phyloP scores from a whole-genome alignment of 1,140 invertebrate genomes.

The Belonocnema kinseyi region DNA sequence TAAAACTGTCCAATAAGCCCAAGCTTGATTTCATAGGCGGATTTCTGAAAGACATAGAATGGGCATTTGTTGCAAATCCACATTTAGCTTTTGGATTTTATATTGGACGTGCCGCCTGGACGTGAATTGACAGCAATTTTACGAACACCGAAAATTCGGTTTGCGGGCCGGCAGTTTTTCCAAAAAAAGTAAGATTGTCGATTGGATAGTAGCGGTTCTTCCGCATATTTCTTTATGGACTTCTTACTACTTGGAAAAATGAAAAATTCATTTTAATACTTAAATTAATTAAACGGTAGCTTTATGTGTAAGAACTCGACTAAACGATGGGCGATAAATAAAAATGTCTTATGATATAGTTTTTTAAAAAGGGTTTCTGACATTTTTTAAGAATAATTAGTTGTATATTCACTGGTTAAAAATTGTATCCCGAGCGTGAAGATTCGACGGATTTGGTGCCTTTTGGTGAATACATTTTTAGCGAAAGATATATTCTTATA shows the following conservation, averaged over 20 bases:
- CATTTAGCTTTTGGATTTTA: conserved; percentile 3
- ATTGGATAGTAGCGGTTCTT: not conserved
- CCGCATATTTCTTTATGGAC: not conserved
- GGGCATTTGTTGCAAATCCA: conserved; percentile 15
- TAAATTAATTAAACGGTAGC: no score
- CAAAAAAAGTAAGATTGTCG: not conserved
- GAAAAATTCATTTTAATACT: not conserved
- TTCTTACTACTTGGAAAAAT: not conserved
- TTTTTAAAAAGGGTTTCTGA: no score
- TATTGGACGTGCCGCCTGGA: conserved; percentile 7
- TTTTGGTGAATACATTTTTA: no score
- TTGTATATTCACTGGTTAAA: no score
- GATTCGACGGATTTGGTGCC: no score
- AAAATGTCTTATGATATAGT: no score
- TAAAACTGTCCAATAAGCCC: conserved; percentile 11
- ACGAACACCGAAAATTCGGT: not conserved
- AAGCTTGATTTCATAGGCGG: conserved; percentile 2
- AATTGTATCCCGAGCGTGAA: no score
- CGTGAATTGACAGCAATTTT: not conserved
- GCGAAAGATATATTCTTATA: no score
- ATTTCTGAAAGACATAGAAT: conserved; percentile 20
- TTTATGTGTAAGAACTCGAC: no score
- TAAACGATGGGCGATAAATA: no score
- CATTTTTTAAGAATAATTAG: no score
- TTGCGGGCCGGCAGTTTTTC: not conserved